Base-by-base conservation (phyloP, 2,113 vertebrate species). In the Microcebus tavaratra region DNA sequence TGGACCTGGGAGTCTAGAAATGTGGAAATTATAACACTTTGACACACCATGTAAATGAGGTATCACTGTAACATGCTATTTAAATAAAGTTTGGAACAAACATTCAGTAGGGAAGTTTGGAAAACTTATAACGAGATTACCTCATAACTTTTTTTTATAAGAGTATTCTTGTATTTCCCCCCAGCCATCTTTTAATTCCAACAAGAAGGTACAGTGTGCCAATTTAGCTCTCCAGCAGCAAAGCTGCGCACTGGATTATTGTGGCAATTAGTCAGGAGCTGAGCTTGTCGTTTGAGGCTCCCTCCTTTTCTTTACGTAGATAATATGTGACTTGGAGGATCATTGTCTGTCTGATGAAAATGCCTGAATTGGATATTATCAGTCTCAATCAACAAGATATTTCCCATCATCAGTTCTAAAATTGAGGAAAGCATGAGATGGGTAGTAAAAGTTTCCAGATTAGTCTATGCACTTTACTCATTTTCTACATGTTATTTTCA, bases 71-170 rank as follows among this genome's bases (percentile, higher is more conserved):
- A 92, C 97, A 97, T 97, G 92, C 90, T 97, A 98, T 97, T 98
- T 98, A 97, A 98, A 96, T 97, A 92, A 98, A 95, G 97, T 97
- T 97, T 97, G 95, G 97, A 98, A 98, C 97, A 98, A 98, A 98
- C 97, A 98, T 96, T 98, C 96, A 95, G 93, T 95, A 84, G 87
- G 34, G 95, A 98, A 98, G 97, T 98, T 98, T 97, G 96, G 90
- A 91, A 97, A 98, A 98, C 97, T 97, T 98, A 98, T 98, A 98
- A 98, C 92, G 94, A 98, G 97, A 98, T 96, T 98, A 98, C 95
- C 96, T 97, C 88, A 88, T 95, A 97, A 98, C 97, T 98, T 97
- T 97, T 96, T 96, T 90, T 97, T 87, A 72, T 94, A 90, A 89
- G 68, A 86, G 42, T 96, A 96, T 96, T 95, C 93, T 88, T 95